Evolutionary conservation across 2,797 vertebrate genomes (phyloP).

Genomic region (Sebastes variabilis): DNA sequence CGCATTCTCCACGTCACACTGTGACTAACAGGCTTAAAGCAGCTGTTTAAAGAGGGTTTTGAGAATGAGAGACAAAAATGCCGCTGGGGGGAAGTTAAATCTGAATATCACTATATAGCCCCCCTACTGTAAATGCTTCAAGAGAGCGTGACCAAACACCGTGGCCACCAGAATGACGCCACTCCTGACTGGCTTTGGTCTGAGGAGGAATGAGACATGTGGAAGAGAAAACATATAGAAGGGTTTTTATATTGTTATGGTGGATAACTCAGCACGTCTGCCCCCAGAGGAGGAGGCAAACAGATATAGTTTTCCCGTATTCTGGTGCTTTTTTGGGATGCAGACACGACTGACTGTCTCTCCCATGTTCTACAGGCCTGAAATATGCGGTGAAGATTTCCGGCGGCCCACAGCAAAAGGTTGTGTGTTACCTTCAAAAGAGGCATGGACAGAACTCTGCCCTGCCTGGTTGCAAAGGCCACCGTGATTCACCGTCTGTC

Average conservation of each 20-base stretch:
- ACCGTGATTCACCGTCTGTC: neutral
- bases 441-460: neutral
- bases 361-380: neutral
- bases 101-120: neutral
- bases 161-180: conserved; percentile 2
- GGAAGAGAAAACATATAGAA: neutral
- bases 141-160: conserved; percentile 13
- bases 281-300: conserved; percentile 1
- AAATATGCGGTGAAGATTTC: neutral
- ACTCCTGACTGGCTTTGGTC: conserved; percentile 6
- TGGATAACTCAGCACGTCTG: conserved; percentile 26
- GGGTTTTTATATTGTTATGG: neutral
- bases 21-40: conserved; percentile 51
- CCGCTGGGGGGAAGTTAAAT: neutral
- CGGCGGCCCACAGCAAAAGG: neutral
- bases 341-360: neutral
- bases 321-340: conserved; percentile 4
- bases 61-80: conserved; percentile 27
- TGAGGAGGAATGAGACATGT: conserved; percentile 12
- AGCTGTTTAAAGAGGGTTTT: conserved; percentile 33
- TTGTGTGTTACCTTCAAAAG: conserved; percentile 11
- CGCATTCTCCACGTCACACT: conserved; percentile 21
- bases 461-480: neutral
- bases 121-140: conserved; percentile 28
- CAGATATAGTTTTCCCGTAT: neutral